Evolutionary conservation across 2,888 invertebrate genomes (phyloP), one percentile per base, ranked within the genome.

Genomic region (Trissonchulus sp.): DNA sequence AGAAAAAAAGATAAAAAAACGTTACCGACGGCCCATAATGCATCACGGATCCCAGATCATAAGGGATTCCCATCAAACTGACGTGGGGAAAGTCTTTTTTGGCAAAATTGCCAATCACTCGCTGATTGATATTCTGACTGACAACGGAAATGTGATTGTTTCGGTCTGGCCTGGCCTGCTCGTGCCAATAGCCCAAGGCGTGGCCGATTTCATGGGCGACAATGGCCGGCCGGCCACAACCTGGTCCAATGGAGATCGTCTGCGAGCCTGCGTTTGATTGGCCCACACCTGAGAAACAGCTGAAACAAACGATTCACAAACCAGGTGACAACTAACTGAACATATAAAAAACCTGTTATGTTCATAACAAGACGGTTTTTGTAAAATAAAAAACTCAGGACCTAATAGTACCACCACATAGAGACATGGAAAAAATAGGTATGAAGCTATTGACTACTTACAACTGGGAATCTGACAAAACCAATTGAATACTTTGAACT

Each of bases 231-330:
- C 28, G 8, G 35, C 8, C n/a, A 68, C 74, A 74, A 30, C 74
- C 74, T 2, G 18, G 2, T 2, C 74, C 74, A 3, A 74, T 35
- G 2, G 74, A 74, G 1, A 74, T n/a, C 3, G 23, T 68, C 35
- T 74, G 74, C n/a, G 31, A 8, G 2, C 74, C 74, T 8, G 60
- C 18, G 31, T 68, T 68, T 33, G 30, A 3, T 71, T 36, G 3
- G 1, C 74, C 74, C 18, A 74, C 74, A 23, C 30, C 30, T 2
- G 74, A 74, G 37, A 62, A 74, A 30, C 74, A 74, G n/a, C 74
- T 74, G 30, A 8, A 72, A 69, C n/a, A 69, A 48, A 15, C 8
- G n/a, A n/a, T n/a, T n/a, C n/a, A n/a, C n/a, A n/a, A n/a, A n/a
- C n/a, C n/a, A n/a, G n/a, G n/a, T n/a, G n/a, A n/a, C n/a, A n/a